Conservation (phyloP, 2,888 invertebrate species). For the Drosophila eohydei region DNA sequence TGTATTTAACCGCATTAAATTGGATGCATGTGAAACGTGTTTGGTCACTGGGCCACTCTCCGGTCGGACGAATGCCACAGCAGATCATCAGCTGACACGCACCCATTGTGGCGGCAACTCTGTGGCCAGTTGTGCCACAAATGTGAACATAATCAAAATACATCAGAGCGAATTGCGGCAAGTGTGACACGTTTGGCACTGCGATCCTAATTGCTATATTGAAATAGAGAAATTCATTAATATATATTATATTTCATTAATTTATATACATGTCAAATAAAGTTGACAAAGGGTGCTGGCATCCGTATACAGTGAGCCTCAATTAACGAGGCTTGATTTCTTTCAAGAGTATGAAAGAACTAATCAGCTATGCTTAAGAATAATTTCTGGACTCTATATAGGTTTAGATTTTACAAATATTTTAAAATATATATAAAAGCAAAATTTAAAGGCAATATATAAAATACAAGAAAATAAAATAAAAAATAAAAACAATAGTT, state of each 20-base stretch:
- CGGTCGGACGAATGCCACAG: not conserved
- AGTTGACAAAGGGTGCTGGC: no score
- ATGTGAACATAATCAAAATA: conserved; percentile 1
- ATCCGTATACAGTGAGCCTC: no score
- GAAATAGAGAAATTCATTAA: not conserved
- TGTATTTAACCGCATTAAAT: conserved; percentile 40
- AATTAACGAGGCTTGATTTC: no score
- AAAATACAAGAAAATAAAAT: no score
- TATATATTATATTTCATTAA: not conserved
- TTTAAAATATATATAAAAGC: no score
- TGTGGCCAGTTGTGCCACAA: conserved; percentile 4
- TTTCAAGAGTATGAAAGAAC: no score
- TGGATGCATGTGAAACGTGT: conserved; percentile 24
- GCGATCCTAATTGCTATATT: not conserved
- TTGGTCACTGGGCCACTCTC: conserved; percentile 8
- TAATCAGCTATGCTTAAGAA: no score
- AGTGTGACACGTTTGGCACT: conserved; percentile 3
- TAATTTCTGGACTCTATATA: no score
- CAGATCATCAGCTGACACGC: conserved; percentile 12
- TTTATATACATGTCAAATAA: no score
- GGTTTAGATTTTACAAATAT: no score
- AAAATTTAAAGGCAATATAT: no score
- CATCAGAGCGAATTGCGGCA: conserved; percentile 3
- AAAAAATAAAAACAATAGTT: no score
- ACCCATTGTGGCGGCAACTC: not conserved